These are phyloP conservation scores for Gnathonemus echidnorhynchus DNA, from an alignment of 2,113 vertebrate species.

Conservation along the genomic window DNA sequence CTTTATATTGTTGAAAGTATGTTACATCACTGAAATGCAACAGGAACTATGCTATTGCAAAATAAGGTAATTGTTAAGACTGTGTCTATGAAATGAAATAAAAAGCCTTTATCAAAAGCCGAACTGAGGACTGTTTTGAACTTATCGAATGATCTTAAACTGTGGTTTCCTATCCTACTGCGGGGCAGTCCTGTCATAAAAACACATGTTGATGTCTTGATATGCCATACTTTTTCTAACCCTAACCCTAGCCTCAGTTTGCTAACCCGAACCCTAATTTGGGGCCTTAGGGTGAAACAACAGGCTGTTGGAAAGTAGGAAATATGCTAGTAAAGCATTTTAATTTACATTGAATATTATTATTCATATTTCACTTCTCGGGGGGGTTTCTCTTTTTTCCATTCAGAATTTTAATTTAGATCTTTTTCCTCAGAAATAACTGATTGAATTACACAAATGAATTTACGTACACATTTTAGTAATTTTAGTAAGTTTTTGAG, in stretches of 20 bases:
- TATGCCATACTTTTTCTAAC: no score
- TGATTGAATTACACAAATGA: not conserved
- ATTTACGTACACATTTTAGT: not conserved
- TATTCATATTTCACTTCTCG: not conserved
- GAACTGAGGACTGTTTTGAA: not conserved
- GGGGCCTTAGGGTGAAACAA: no score
- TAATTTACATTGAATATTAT: not conserved
- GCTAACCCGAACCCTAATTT: no score
- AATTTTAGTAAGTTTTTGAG: not conserved
- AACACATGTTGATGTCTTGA: no score
- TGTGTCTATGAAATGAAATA: slow-evolving; percentile 10
- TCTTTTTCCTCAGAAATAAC: not conserved
- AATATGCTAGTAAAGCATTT: not conserved
- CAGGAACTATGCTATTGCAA: not conserved
- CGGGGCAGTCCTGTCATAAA: no score
- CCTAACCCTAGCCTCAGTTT: no score
- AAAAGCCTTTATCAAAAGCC: not conserved
- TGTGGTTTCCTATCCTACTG: no score
- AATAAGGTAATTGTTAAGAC: slow-evolving; percentile 5
- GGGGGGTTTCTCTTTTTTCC: not conserved
- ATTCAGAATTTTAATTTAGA: not conserved
- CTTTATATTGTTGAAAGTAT: not conserved
- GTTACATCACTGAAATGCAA: slow-evolving; percentile 4
- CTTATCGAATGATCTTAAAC: no score
- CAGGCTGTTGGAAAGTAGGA: no score